Conservation (phyloP, 2,113 vertebrate genomes). For the Odocoileus hemionus region DNA sequence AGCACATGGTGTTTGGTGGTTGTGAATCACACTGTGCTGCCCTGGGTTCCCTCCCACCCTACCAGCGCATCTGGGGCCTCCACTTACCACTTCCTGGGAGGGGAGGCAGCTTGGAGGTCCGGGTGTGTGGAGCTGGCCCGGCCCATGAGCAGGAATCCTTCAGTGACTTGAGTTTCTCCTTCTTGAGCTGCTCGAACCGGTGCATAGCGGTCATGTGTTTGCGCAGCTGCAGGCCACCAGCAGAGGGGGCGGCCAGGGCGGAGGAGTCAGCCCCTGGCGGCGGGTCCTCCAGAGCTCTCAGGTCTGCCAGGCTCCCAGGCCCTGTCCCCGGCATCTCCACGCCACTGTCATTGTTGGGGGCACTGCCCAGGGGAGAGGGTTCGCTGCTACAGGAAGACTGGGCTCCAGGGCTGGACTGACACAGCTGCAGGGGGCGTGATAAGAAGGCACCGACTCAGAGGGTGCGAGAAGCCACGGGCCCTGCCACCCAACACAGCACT, state of each 20-base stretch:
- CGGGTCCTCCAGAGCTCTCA: constrained; percentile 88
- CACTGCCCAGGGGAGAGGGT: constrained; percentile 94
- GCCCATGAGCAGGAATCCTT: constrained; percentile 94
- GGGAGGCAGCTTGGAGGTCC: constrained; percentile 95
- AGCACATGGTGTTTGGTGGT: background rate
- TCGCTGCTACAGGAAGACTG: constrained; percentile 99
- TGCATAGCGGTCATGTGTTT: constrained; percentile 89
- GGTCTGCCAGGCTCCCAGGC: constrained; percentile 97
- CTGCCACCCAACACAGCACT: background rate
- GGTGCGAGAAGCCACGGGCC: background rate
- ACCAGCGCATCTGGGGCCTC: accelerated
- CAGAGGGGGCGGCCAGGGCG: constrained; percentile 84
- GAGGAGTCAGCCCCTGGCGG: constrained; percentile 90
- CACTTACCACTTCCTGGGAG: constrained; percentile 91
- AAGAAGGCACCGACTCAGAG: background rate
- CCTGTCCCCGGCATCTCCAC: constrained; percentile 96
- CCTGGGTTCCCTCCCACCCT: background rate
- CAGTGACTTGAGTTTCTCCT: constrained; percentile 94
- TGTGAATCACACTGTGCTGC: background rate
- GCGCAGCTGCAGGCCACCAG: constrained; percentile 91
- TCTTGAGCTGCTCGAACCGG: constrained; percentile 96
- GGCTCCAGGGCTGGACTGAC: constrained; percentile 96
- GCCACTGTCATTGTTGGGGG: constrained; percentile 98
- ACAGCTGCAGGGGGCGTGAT: constrained; percentile 82
- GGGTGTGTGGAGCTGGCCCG: constrained; percentile 86